A percentile compares a stretch with the other conserved stretches of the same genome.
Evolutionary conservation across 2,113 vertebrate genomes (phyloP).

Genomic region (Scolopax mira): DNA sequence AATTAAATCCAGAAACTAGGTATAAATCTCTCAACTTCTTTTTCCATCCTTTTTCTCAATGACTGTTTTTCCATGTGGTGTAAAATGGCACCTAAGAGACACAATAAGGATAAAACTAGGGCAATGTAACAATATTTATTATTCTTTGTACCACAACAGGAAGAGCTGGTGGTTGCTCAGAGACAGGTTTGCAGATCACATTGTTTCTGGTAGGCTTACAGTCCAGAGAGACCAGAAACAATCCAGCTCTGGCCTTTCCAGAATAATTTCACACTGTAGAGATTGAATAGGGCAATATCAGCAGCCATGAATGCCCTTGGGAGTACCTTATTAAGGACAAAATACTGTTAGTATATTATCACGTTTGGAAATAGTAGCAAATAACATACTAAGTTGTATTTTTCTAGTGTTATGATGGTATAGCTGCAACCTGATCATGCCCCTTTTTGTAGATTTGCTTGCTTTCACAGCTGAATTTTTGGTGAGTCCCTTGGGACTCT

Average conservation of each 20-base stretch:
- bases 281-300: not conserved
- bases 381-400: not conserved
- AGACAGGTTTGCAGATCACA: not conserved
- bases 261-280: not conserved
- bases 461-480: not conserved
- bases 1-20: not conserved
- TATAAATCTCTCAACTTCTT: not conserved
- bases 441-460: not conserved
- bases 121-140: not conserved
- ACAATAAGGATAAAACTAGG: not conserved
- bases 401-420: not conserved
- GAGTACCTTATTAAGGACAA: not conserved
- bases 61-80: not conserved
- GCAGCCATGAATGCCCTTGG: not conserved
- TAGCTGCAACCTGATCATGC: not conserved
- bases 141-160: not conserved
- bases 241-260: not conserved
- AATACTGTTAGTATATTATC: not conserved
- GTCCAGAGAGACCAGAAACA: not conserved
- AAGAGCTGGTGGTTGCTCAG: not conserved
- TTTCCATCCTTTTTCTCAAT: not conserved
- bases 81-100: not conserved
- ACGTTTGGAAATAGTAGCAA: not conserved
- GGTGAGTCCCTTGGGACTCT: not conserved
- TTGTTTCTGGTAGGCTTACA: not conserved